A percentile compares a stretch with the other conserved stretches of the same genome.
These are phyloP conservation scores for Oreonectes daqikongensis DNA, from an alignment of 2,797 vertebrate species.

Conservation along the genomic window DNA sequence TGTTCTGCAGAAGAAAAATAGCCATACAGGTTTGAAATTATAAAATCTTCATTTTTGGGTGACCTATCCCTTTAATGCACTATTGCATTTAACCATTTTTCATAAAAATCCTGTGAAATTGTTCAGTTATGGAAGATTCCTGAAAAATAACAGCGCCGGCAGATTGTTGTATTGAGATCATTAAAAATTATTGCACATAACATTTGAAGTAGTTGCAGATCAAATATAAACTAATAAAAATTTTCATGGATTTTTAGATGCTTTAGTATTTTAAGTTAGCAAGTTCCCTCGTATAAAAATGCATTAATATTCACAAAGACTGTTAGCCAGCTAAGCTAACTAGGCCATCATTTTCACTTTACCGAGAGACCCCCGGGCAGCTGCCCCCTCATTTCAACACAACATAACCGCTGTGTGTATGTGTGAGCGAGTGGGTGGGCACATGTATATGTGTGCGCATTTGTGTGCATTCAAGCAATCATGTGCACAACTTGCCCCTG, in stretches of 20 bases:
- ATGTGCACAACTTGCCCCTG: slow-evolving; percentile 32
- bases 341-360: slow-evolving; percentile 37
- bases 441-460: neutral
- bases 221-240: neutral
- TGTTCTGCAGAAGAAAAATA: too few relatives aligned
- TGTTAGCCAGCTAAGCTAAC: slow-evolving; percentile 38
- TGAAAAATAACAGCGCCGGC: neutral
- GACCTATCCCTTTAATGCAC: too few relatives aligned
- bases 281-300: neutral
- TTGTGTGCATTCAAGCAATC: slow-evolving; percentile 37
- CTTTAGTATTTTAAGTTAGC: too few relatives aligned
- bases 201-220: neutral
- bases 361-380: slow-evolving; percentile 13
- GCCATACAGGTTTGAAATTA: too few relatives aligned
- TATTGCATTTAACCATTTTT: neutral
- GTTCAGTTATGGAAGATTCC: neutral
- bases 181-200: slow-evolving; percentile 7
- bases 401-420: slow-evolving; percentile 20
- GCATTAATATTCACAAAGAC: too few relatives aligned
- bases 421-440: neutral
- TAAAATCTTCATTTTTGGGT: too few relatives aligned
- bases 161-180: neutral
- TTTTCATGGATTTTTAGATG: slow-evolving; percentile 18
- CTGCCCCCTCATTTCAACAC: slow-evolving; percentile 32
- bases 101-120: neutral